A percentile compares a stretch with the other conserved stretches of the same genome.
Conservation (phyloP, 2,113 vertebrate genomes). For the Nyctereutes procyonoides region DNA sequence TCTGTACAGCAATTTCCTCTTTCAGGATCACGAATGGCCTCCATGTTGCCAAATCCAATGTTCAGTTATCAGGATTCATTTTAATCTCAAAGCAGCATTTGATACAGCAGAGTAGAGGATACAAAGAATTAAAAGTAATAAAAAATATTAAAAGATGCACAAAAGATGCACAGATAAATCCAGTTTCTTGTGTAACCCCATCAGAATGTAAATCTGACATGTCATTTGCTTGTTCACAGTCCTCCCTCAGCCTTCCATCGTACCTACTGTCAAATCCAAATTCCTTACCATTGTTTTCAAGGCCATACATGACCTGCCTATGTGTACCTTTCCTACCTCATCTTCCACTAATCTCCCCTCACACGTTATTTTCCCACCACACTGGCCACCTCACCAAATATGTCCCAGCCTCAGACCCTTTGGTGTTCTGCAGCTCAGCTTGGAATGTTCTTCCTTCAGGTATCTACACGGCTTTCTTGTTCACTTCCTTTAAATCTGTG, state of each 20-base stretch:
- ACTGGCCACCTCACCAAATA: background rate
- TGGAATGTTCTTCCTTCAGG: background rate
- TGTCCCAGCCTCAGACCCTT: background rate
- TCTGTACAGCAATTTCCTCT: background rate
- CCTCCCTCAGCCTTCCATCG: background rate
- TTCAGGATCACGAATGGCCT: background rate
- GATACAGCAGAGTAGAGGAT: background rate
- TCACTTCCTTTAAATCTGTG: background rate
- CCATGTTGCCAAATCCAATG: background rate
- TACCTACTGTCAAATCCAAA: background rate
- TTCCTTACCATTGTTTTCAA: background rate
- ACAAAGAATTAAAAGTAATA: background rate
- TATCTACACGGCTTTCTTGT: background rate
- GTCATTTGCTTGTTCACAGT: background rate
- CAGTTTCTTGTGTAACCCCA: background rate
- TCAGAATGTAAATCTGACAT: background rate
- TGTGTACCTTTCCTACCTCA: background rate
- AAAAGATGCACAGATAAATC: background rate
- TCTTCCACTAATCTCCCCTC: background rate
- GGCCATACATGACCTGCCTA: background rate
- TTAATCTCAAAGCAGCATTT: background rate
- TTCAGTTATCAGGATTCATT: background rate
- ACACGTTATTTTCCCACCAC: background rate
- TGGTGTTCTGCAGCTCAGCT: background rate
- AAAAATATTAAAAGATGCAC: background rate